These are phyloP conservation scores for Phragmatobia fuliginosa DNA, from an alignment of 2,888 invertebrate genomes.

Conservation along the genomic window DNA sequence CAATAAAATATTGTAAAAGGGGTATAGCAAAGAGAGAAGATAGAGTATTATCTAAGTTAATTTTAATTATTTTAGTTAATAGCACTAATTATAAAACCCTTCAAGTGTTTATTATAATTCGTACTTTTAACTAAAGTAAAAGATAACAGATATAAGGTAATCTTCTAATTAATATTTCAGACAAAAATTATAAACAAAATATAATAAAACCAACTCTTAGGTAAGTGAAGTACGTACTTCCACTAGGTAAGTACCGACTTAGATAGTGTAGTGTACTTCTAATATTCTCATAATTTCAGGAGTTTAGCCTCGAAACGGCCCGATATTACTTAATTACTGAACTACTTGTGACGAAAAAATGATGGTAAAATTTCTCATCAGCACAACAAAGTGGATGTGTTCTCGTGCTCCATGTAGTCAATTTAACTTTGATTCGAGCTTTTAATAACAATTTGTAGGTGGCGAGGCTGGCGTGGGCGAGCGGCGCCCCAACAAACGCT, in stretches of 20 bases:
- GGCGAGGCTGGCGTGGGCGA: slow-evolving; percentile 14
- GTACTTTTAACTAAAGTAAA: neutral
- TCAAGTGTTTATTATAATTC: too few species aligned
- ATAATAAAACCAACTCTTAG: neutral
- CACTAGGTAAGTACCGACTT: too few species aligned
- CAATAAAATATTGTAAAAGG: too few species aligned
- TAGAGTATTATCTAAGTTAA: too few species aligned
- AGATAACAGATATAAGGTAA: neutral
- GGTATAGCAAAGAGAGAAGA: neutral
- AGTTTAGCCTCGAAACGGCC: neutral
- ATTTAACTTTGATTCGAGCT: slow-evolving; percentile 36
- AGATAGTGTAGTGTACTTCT: neutral
- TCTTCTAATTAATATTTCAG: neutral
- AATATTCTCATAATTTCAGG: neutral
- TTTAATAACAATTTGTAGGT: slow-evolving; percentile 35
- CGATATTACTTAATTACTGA: slow-evolving; percentile 4
- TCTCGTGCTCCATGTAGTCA: slow-evolving; percentile 21
- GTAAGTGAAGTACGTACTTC: neutral
- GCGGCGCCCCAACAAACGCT: slow-evolving; percentile 8
- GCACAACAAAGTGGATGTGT: neutral
- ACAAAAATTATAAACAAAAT: too few species aligned
- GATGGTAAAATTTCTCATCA: neutral
- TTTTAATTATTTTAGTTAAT: too few species aligned
- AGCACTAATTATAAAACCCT: too few species aligned
- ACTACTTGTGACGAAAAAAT: neutral